A percentile compares a stretch with the other conserved stretches of the same genome.
Conservation (phyloP, 2,888 invertebrate genomes). For the Taphrorychus bicolor region DNA sequence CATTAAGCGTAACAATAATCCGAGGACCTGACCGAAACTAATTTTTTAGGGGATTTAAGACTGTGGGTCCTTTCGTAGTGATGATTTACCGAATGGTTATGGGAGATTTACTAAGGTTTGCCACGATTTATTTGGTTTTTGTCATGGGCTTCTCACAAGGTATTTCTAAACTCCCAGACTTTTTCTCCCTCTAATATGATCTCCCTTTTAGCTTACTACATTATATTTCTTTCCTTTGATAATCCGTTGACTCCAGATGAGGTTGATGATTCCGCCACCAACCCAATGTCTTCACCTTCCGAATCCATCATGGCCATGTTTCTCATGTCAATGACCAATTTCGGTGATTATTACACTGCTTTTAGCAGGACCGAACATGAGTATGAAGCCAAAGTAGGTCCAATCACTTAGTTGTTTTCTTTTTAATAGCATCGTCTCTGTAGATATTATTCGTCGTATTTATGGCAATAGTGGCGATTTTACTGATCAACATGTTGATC, state of each 20-base stretch:
- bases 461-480: constrained; percentile 95
- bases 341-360: constrained; percentile 92
- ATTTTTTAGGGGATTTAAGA: constrained; percentile 87
- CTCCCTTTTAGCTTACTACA: constrained; percentile 76
- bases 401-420: background rate
- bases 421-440: constrained; percentile 45
- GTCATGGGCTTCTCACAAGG: constrained; percentile 98
- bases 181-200: background rate
- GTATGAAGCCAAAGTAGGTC: constrained; percentile 81
- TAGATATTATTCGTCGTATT: constrained; percentile 93
- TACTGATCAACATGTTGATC: constrained; percentile 97
- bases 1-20: background rate
- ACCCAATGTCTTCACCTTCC: constrained; percentile 90
- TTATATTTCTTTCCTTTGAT: constrained; percentile 88
- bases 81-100: constrained; percentile 99
- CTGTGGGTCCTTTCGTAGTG: constrained; percentile 99
- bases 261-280: constrained; percentile 79
- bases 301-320: constrained; percentile 98
- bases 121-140: constrained; percentile 95
- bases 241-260: constrained; percentile 84
- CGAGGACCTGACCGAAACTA: no score
- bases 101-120: constrained; percentile 94
- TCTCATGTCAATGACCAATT: constrained; percentile 96
- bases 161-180: constrained; percentile 57
- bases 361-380: constrained; percentile 90